Percentiles rank a stretch among this genome's conserved stretches.
Evolutionary conservation across 2,888 invertebrate species (phyloP).

Genomic region (Lypha dubia): DNA sequence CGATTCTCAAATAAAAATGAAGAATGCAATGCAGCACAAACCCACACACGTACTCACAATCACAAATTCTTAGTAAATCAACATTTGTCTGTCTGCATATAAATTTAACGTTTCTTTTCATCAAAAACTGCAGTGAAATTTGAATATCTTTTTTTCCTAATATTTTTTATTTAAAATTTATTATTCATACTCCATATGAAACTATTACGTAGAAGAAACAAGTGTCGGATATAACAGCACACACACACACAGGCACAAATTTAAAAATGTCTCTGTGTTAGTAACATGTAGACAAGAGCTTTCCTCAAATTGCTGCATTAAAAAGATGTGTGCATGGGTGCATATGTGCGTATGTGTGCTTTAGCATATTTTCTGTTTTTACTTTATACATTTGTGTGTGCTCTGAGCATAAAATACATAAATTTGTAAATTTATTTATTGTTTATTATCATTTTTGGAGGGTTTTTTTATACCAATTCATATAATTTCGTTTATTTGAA

Average conservation of each 20-base stretch:
- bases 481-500: conserved; percentile 11
- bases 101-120: conserved; percentile 40
- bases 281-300: neutral
- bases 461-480: neutral
- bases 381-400: neutral
- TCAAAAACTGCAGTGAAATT: conserved; percentile 26
- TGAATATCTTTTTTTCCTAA: conserved; percentile 5
- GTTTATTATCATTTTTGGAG: conserved; percentile 39
- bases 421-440: conserved; percentile 19
- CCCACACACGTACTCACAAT: neutral
- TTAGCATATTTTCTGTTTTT: neutral
- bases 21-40: conserved; percentile 22
- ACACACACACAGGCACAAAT: no score
- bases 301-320: neutral
- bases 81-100: conserved; percentile 39
- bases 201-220: conserved; percentile 35
- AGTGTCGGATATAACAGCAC: conserved; percentile 3
- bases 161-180: conserved; percentile 34
- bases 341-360: neutral
- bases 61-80: neutral
- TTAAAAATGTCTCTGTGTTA: neutral
- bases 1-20: conserved; percentile 21
- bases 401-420: conserved; percentile 15
- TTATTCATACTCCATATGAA: conserved; percentile 51
- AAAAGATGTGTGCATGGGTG: neutral